Evolutionary conservation across 2,888 invertebrate species (phyloP).

Genomic region (Drosophila aldrichi): DNA sequence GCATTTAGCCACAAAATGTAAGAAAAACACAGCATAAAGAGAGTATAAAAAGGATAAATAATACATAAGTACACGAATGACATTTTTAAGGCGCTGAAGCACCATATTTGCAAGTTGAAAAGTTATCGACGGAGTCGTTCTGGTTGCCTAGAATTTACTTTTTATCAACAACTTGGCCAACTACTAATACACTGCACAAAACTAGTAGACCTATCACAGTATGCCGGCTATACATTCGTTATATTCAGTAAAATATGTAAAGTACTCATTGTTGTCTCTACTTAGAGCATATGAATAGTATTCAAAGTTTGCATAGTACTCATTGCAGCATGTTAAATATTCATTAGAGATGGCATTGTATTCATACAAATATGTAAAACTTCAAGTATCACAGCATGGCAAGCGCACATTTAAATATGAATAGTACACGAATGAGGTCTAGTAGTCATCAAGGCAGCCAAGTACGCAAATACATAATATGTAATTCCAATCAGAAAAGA

Average conservation of each 20-base stretch:
- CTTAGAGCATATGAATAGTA: background rate
- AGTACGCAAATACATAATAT: background rate
- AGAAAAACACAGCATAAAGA: slow-evolving; percentile 47
- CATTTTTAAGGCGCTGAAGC: background rate
- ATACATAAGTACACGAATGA: slow-evolving; percentile 26
- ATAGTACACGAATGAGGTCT: background rate
- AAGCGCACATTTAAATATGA: background rate
- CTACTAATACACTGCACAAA: background rate
- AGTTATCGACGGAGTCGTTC: background rate
- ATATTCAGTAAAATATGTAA: background rate
- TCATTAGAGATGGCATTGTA: background rate
- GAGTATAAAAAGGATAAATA: slow-evolving; percentile 35
- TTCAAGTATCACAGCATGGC: background rate
- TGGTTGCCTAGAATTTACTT: too few species aligned
- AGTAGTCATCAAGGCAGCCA: background rate
- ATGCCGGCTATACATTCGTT: background rate
- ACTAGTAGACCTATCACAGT: background rate
- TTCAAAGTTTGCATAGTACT: background rate
- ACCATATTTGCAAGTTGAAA: background rate
- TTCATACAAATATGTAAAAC: background rate
- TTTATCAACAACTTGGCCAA: background rate
- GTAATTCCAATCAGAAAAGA: background rate
- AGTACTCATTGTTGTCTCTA: background rate
- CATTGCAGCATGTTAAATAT: background rate
- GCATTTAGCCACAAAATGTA: slow-evolving; percentile 72